Evolutionary conservation across 2,113 vertebrate species (phyloP), one percentile per base, ranked within the genome.

Genomic region (Lanius collurio): DNA sequence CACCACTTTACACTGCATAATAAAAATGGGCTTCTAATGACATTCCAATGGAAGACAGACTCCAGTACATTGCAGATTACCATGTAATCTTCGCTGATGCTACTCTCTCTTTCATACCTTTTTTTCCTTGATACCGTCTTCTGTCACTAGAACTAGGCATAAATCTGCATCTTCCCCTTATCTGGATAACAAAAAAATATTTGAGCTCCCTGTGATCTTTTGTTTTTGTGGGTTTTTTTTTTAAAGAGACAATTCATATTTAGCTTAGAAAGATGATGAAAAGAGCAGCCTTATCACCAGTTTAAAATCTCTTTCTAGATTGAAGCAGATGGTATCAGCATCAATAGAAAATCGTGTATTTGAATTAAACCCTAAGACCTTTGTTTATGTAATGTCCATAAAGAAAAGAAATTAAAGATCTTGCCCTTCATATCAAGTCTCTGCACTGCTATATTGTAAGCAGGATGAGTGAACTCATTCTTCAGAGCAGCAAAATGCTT

Each of bases 331-430:
- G 28, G 21, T 87, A 94, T 89, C 74, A 86, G 30, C 57, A 87
- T 69, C 52, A 89, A 80, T 8, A 55, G 46, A 83, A 95, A 93
- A 91, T 65, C 20, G 89, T 92, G 73, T 56, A 77, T 73, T 87
- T 90, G 28, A 91, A 95, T 84, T 86, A 93, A 88, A 59, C 39
- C 10, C 28, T 28, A 87, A 84, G 71, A 95, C 35, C 37, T 63
- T 37, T 53, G n/a, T 35, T 95, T 55, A 46, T 81, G 27, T 79
- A 73, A 92, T 33, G 20, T 56, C 47, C 41, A 23, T 46, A 88
- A 94, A 90, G 60, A 53, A 64, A 94, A n/a, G 53, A 70, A 89
- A 89, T 94, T 77, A 56, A 88, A 92, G 49, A 87, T 33, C 41
- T 53, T 81, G 53, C 35, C 70, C 52, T 89, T 93, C 20, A 2